Percentiles rank a stretch among this genome's conserved stretches.
phyloP scores from a whole-genome alignment of 1,140 invertebrate genomes.

The Formica selysi region DNA sequence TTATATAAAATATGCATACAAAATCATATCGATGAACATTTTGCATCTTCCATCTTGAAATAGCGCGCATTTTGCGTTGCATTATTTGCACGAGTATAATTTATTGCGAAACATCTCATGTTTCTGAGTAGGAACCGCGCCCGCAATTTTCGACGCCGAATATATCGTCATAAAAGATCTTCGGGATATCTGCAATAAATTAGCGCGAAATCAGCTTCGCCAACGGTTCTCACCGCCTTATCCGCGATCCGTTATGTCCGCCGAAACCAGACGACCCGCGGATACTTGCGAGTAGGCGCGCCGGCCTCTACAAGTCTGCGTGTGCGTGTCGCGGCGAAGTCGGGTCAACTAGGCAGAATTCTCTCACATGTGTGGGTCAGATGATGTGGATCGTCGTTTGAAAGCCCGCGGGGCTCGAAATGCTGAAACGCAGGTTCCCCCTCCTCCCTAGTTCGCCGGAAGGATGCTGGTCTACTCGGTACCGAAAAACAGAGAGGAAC shows the following conservation, averaged over 20 bases:
- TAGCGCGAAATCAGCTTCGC: conserved; percentile 26
- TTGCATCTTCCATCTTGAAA: conserved; percentile 12
- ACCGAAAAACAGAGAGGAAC: conserved; percentile 19
- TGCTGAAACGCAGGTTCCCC: conserved; percentile 21
- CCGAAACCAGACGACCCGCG: conserved; percentile 63
- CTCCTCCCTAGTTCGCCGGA: not conserved
- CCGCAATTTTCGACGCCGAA: not conserved
- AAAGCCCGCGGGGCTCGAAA: conserved; percentile 66
- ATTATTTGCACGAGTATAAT: not conserved
- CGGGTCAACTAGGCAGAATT: conserved; percentile 72
- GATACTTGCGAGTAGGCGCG: conserved; percentile 41
- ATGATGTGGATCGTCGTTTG: conserved; percentile 65
- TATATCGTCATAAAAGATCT: conserved; percentile 34
- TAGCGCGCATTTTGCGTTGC: not conserved
- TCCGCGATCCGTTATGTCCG: conserved; percentile 67
- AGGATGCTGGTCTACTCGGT: not conserved
- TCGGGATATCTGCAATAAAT: conserved; percentile 47
- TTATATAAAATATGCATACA: no score
- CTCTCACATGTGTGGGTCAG: conserved; percentile 68
- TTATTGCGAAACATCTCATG: not conserved
- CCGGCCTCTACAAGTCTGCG: not conserved
- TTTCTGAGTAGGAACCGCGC: conserved; percentile 14
- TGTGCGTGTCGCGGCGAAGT: conserved; percentile 61
- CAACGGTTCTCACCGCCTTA: conserved; percentile 51
- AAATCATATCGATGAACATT: conserved; percentile 24